Conservation (phyloP, 2,113 vertebrate species). For the Ceratotherium simum region DNA sequence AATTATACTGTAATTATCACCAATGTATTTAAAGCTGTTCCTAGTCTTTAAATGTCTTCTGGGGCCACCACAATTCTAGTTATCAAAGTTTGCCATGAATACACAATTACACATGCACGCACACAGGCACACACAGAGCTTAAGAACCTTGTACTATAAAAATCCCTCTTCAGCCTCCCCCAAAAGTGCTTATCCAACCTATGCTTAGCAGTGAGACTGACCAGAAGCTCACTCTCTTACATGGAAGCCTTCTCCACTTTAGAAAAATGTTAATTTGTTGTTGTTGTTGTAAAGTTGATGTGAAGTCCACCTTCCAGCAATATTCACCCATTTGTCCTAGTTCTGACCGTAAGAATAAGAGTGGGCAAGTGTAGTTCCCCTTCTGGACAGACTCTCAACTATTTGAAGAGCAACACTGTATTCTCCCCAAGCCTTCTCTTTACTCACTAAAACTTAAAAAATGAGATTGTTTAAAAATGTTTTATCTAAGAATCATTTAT, state of each 20-base stretch:
- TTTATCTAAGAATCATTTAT: not conserved
- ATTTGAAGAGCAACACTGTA: not conserved
- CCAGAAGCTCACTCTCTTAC: not conserved
- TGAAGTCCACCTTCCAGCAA: not conserved
- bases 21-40: not conserved
- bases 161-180: not conserved
- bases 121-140: not conserved
- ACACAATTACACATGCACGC: not conserved
- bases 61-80: not conserved
- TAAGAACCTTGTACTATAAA: not conserved
- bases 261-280: not conserved
- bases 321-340: not conserved
- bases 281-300: not conserved
- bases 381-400: not conserved
- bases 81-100: not conserved
- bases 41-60: not conserved
- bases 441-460: not conserved
- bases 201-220: not conserved
- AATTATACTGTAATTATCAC: not conserved
- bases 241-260: not conserved
- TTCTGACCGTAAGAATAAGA: not conserved
- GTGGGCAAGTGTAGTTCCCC: not conserved
- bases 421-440: not conserved
- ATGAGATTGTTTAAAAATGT: not conserved
- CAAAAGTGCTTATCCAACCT: not conserved